These are phyloP conservation scores for Falcaria lacertinaria DNA, from an alignment of 2,888 invertebrate species.

Conservation along the genomic window DNA sequence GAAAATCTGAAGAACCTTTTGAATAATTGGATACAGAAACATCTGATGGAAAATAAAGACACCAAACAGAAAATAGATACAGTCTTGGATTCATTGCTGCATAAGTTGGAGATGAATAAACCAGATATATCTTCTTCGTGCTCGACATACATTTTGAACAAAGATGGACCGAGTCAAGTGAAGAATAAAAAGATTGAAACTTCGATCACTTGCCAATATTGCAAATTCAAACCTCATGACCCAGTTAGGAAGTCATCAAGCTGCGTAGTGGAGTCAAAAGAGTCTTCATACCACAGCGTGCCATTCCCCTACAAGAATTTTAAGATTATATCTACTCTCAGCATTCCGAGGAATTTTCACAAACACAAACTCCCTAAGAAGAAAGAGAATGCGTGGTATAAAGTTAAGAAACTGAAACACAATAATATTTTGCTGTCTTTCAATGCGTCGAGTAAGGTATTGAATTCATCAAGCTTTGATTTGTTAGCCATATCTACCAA, in stretches of 20 bases:
- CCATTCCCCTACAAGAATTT: conserved; percentile 39
- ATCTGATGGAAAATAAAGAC: conserved; percentile 40
- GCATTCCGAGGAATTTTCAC: conserved; percentile 50
- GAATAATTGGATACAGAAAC: conserved; percentile 47
- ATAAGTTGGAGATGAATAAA: conserved; percentile 29
- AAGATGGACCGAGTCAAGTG: conserved; percentile 22
- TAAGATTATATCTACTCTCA: conserved; percentile 57
- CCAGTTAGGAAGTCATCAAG: conserved; percentile 8
- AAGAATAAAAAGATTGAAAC: conserved; percentile 34
- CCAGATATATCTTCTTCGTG: conserved; percentile 34
- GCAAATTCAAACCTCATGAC: conserved; percentile 16
- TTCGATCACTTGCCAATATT: conserved; percentile 22
- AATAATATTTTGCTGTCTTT: conserved; percentile 29
- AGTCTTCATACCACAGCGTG: conserved; percentile 32
- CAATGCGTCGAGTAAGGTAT: conserved; percentile 22
- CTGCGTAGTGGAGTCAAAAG: conserved; percentile 8
- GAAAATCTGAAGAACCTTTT: conserved; percentile 52
- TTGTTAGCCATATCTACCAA: conserved; percentile 45
- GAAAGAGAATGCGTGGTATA: conserved; percentile 16
- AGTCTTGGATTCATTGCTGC: conserved; percentile 46
- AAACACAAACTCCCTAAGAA: conserved; percentile 16
- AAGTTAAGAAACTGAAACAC: conserved; percentile 23
- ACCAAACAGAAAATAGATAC: conserved; percentile 43
- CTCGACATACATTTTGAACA: conserved; percentile 45
- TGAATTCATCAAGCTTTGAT: conserved; percentile 38